Conservation (phyloP, 2,797 vertebrate genomes). For the Paguma larvata region DNA sequence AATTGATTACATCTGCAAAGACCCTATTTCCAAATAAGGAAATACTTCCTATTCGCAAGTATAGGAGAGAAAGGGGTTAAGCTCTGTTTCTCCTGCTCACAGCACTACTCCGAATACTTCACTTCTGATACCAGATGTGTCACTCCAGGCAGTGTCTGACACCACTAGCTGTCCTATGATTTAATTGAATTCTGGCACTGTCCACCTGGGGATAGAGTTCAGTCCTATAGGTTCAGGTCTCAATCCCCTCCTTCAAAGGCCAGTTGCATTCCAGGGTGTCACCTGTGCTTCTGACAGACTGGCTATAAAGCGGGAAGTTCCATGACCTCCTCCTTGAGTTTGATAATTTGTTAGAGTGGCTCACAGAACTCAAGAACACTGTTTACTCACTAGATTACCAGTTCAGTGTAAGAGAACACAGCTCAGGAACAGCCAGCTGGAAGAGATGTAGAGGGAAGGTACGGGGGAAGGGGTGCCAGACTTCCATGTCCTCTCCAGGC, state of each 20-base stretch:
- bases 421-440: not conserved
- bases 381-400: not conserved
- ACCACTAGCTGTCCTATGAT: not conserved
- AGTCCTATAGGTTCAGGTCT: not conserved
- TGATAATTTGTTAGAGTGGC: not conserved
- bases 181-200: not conserved
- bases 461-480: not conserved
- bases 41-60: not conserved
- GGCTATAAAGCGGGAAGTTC: not conserved
- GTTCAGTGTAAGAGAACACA: not conserved
- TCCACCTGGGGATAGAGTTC: not conserved
- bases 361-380: not conserved
- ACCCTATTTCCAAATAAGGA: not conserved
- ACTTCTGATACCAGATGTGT: not conserved
- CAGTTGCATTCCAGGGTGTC: not conserved
- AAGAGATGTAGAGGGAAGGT: not conserved
- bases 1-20: constrained; percentile 21
- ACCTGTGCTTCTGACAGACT: not conserved
- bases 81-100: not conserved
- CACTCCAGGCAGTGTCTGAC: not conserved
- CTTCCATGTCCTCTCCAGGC: not conserved
- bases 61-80: not conserved
- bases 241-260: not conserved
- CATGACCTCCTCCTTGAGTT: not conserved
- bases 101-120: not conserved